Percentiles rank a stretch among this genome's conserved stretches.
Evolutionary conservation across 2,113 vertebrate species (phyloP).

Genomic region (Nestor notabilis): DNA sequence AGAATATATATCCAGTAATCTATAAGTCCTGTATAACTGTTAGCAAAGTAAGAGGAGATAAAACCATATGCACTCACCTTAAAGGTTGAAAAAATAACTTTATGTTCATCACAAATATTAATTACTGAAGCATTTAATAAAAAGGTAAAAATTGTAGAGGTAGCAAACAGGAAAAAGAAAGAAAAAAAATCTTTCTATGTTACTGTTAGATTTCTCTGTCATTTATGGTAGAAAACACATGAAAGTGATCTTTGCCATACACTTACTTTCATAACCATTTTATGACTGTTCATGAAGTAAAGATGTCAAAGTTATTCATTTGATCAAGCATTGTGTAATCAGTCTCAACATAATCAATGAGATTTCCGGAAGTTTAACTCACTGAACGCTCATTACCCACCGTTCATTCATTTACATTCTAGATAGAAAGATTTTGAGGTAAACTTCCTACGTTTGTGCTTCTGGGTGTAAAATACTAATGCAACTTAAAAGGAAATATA

Average conservation of each 20-base stretch:
- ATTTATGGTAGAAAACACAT: background rate
- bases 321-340: background rate
- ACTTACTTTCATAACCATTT: background rate
- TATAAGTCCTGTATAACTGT: background rate
- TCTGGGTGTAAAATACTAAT: slow-evolving; percentile 58
- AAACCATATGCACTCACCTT: background rate
- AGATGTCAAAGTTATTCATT: background rate
- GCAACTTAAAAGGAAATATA: slow-evolving; percentile 56
- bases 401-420: slow-evolving; percentile 57
- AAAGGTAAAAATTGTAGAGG: background rate
- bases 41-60: background rate
- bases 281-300: background rate
- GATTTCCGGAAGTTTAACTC: background rate
- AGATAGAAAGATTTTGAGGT: background rate
- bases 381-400: background rate
- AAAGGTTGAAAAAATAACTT: background rate
- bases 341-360: background rate
- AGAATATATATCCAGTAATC: background rate
- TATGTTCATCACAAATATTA: background rate
- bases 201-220: background rate
- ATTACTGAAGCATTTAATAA: background rate
- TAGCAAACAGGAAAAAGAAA: background rate
- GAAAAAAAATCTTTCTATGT: background rate
- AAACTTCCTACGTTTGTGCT: slow-evolving; percentile 43
- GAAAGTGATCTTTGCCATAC: background rate